Conservation (phyloP, 2,888 invertebrate species). For the Drosophila merina region DNA sequence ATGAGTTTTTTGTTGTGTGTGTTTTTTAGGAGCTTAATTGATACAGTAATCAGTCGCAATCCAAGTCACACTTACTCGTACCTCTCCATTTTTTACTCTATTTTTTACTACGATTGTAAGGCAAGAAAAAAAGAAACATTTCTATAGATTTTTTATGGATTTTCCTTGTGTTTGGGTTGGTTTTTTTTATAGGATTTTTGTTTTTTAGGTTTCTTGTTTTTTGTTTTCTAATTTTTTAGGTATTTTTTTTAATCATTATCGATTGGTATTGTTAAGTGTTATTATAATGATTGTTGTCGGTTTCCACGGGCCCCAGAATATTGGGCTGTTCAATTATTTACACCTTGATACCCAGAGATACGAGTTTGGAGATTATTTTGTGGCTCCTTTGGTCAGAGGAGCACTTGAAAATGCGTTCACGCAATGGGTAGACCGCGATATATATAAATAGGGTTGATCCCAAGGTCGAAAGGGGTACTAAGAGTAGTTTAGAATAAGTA, state of each 20-base stretch:
- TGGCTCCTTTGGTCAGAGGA: constrained; percentile 20
- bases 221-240: background rate
- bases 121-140: too few relatives aligned
- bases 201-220: too few relatives aligned
- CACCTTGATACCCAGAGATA: constrained; percentile 46
- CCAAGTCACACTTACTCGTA: constrained; percentile 17
- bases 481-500: background rate
- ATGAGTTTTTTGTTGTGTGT: background rate
- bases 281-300: constrained; percentile 43
- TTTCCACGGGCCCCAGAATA: constrained; percentile 14
- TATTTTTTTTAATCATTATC: constrained; percentile 49
- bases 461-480: constrained; percentile 22
- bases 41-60: constrained; percentile 51
- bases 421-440: constrained; percentile 12
- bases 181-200: too few relatives aligned
- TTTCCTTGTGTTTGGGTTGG: too few relatives aligned
- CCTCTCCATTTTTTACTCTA: constrained; percentile 13
- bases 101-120: constrained; percentile 13
- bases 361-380: constrained; percentile 37
- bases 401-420: constrained; percentile 39
- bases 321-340: constrained; percentile 51
- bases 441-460: constrained; percentile 12
- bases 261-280: constrained; percentile 46
- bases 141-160: too few relatives aligned
- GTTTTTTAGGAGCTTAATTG: constrained; percentile 45